Evolutionary conservation across 1,140 invertebrate genomes (phyloP), one percentile per base, ranked within the genome.

Genomic region (Drosophila virilis): DNA sequence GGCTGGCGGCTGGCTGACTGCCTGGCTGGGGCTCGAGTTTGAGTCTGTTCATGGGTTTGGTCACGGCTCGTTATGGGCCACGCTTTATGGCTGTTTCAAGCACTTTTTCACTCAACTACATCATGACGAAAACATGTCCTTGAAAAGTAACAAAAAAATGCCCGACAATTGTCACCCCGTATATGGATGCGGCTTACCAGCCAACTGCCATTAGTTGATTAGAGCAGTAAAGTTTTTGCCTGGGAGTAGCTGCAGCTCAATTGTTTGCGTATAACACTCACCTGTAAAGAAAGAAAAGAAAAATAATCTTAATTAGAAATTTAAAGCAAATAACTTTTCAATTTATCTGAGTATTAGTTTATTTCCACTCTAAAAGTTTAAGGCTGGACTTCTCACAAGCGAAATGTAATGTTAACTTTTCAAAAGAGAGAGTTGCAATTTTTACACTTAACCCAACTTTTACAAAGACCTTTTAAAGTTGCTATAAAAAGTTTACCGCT

Each of bases 111-210:
- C 62, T 54, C 52, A 59, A 46, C 58, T 61, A 67, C 62, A 40
- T 55, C 67, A 58, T 75, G 60, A 77, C 71, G 59, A 48, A 69
- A 74, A 62, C 57, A 74, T 83, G 83, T 74, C 84, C 83, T 88
- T 88, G 84, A 79, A 75, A 55, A 22, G 22, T 28, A 8, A 46
- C 0, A 46, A 17, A 48, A 22, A 8, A 46, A 28, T 35, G 45
- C 37, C 35, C 32, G 22, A 45, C 61, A 71, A 75, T 75, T 70
- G 57, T 69, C 57, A 57, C 22, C 22, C 22, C 13, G 22, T 32
- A 37, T 33, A 40, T 42, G 60, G 55, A 68, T 12, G 33, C 43
- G 50, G 40, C 71, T 55, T 61, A 74, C 57, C 48, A 45, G 33
- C 13, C 40, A 46, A 42, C 17, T 35, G 60, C 38, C 64, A 52